phyloP scores from a whole-genome alignment of 1,140 invertebrate species.

The Achatina immaculata region DNA sequence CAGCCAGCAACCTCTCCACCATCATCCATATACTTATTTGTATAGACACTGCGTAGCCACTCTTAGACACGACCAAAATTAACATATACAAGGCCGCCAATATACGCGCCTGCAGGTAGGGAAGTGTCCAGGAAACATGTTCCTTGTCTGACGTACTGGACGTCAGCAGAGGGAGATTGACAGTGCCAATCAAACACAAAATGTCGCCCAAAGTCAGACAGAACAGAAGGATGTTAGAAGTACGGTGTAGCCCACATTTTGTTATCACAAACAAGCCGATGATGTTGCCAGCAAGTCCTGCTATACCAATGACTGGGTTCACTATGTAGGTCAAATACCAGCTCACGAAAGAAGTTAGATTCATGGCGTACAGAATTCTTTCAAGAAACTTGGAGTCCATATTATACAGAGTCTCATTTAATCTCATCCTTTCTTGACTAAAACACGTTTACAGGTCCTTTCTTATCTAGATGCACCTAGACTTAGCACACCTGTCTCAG shows the following conservation, averaged over 20 bases:
- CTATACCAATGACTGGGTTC: background rate
- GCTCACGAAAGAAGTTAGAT: too few species aligned
- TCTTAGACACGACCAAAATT: too few species aligned
- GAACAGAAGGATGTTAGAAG: background rate
- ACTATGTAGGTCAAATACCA: too few species aligned
- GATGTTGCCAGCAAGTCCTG: background rate
- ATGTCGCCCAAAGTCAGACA: background rate
- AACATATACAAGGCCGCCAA: background rate
- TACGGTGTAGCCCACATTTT: background rate
- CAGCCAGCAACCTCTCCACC: background rate
- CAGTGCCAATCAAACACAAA: background rate
- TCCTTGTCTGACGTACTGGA: background rate
- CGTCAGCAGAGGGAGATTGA: background rate
- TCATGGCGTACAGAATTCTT: too few species aligned
- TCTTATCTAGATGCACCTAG: too few species aligned
- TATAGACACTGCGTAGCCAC: background rate
- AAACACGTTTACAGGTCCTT: too few species aligned
- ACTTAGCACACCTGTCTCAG: too few species aligned
- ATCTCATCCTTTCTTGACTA: too few species aligned
- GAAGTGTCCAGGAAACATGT: background rate
- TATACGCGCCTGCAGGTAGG: background rate
- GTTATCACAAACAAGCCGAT: background rate
- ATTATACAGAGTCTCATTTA: too few species aligned
- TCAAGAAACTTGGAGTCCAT: too few species aligned
- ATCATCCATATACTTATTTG: background rate